Conservation (phyloP, 2,113 vertebrate species). For the Bubo bubo region DNA sequence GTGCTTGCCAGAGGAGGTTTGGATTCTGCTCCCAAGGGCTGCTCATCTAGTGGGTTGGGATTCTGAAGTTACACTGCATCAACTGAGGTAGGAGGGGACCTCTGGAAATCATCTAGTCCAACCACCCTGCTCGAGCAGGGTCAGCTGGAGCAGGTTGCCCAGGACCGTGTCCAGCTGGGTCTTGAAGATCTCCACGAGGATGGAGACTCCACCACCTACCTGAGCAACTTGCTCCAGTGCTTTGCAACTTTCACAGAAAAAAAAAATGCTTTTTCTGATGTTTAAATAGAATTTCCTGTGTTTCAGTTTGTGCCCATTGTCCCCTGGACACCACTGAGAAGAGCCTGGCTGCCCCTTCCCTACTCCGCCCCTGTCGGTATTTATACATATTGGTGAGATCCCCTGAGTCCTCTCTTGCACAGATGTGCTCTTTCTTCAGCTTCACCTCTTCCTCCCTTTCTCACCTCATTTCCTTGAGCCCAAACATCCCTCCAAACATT, state of each 20-base stretch:
- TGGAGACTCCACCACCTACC: not conserved
- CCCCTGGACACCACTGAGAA: not conserved
- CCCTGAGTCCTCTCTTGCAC: not conserved
- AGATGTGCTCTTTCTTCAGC: constrained; percentile 19
- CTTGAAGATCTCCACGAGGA: not conserved
- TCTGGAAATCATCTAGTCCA: not conserved
- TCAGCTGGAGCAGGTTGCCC: not conserved
- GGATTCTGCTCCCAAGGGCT: not conserved
- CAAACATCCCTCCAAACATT: constrained; percentile 43
- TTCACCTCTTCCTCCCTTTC: constrained; percentile 53
- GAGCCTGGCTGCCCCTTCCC: not conserved
- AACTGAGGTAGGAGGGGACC: not conserved
- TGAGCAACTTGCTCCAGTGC: not conserved
- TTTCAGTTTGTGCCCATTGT: constrained; percentile 24
- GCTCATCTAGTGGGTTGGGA: not conserved
- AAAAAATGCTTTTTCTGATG: not conserved
- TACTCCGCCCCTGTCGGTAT: not conserved
- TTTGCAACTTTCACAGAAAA: not conserved
- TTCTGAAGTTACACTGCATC: not conserved
- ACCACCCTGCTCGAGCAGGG: not conserved
- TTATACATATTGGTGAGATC: not conserved
- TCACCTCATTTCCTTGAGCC: constrained; percentile 48
- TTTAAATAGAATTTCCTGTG: constrained; percentile 31
- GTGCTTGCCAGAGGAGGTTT: not conserved
- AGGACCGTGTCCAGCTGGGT: not conserved